Evolutionary conservation across 2,888 invertebrate genomes (phyloP), one percentile per base, ranked within the genome.

Genomic region (Diploptera punctata): DNA sequence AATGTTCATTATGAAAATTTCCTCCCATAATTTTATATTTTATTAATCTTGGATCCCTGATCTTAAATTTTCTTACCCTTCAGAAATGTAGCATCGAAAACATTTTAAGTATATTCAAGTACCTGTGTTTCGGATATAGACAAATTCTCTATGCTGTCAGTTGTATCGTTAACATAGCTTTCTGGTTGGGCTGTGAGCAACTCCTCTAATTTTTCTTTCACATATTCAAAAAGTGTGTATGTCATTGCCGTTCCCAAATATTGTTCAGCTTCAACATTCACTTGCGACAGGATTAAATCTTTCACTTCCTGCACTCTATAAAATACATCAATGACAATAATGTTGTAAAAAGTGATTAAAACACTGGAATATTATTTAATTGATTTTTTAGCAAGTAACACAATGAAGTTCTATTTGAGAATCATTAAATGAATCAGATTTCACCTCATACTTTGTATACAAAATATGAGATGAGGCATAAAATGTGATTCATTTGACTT

Each of bases 191-290:
- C 88, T 0, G 86, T 84, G 9, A 94, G 84, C 68, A 97, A 81
- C 68, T 92, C 90, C 0, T 89, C 83, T 38, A 90, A 86, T 79
- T 91, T 91, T 81, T 98, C 97, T 82, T 95, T 95, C 18, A 95
- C 86, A 82, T 90, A 94, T 83, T 98, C 97, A 81, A 98, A 95
- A 68, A 98, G 83, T 0, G 96, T 94, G 80, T 95, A 98, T 0
- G 97, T 98, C 96, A 97, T 97, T 2, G 96, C 95, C 84, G 92
- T 92, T 0, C 96, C 97, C 18, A 95, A 79, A 87, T 93, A 93
- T 78, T 93, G 92, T 49, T 93, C 90, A 0, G 93, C 93, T 82
- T 95, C 94, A 13, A 86, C 84, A 16, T 85, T 84, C 0, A 94
- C 82, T 68, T 87, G 85, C 9, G 84, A 81, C 13, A 87, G 79